Evolutionary conservation across 2,113 vertebrate genomes (phyloP), one percentile per base, ranked within the genome.

Genomic region (Terrapene triunguis): DNA sequence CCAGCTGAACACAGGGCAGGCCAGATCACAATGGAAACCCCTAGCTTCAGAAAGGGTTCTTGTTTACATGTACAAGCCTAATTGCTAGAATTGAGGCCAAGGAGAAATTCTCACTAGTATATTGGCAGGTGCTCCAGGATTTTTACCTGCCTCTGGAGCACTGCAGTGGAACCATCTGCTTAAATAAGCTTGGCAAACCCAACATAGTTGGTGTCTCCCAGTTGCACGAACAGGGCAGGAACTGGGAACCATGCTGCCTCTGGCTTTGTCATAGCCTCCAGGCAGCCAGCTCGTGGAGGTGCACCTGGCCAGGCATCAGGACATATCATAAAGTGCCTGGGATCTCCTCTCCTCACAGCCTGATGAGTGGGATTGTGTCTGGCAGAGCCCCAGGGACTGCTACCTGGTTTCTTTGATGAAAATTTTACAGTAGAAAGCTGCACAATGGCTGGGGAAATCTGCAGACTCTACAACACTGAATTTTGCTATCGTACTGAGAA

Each of bases 401-500:
- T 89, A 25, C 5, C 74, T 8, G 88, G 24, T 74, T 57, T 80
- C 24, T 4, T 10, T 55, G 89, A 51, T n/a, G 48, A 82, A 90
- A 94, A 82, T 48, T 82, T 4, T 8, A 14, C 19, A 32, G 48
- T 35, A 74, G 53, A 79, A 54, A 59, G 32, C 57, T 55, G 32
- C 1, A 83, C 80, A 88, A 83, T 19, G 19, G 80, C 80, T 69
- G 89, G 96, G 85, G 57, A 95, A 96, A 91, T 83, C 59, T 92
- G 69, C 80, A 92, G 89, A 89, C 79, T 81, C 82, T 69, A 80
- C 72, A 89, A 80, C 42, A 74, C 74, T 89, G 62, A 47, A 88
- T 95, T 95, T 90, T 95, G 82, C 72, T 44, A 87, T 1, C 94
- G 94, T 97, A 90, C 92, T 94, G 91, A 96, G 93, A 95, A 96